Base-by-base conservation (phyloP, 64 coral and sea anemone species). In the Acropora tenuis region DNA sequence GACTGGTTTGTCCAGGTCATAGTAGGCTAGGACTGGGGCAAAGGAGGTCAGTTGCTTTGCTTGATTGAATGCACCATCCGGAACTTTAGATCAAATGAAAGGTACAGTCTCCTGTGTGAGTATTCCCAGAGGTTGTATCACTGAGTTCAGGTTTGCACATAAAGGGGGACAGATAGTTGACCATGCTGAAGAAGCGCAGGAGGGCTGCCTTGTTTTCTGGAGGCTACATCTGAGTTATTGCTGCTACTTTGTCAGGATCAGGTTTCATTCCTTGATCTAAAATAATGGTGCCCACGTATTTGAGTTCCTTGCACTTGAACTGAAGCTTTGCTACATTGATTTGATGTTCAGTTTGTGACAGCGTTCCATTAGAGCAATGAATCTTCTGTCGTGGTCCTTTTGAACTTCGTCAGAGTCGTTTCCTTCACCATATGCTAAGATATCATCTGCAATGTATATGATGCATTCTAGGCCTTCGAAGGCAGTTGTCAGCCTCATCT, bases 21-120 rank as follows among this genome's bases (percentile, higher is more conserved):
- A 94, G 8, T 80, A 87, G 50, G 69, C 43, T 7, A 94, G 41
- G 41, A 86, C 80, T 73, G 93, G 88, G 68, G 87, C 20, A 78
- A 73, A 84, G 18, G 87, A 74, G 5, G 90, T 94, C 45, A 86
- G 19, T 42, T 90, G 57, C 77, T 94, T 94, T 47, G 88, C 93
- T 78, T 94, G 90, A 16, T 86, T 86, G 82, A 94, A 90, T 0
- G 88, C 93, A 77, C 48, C 47, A 44, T 90, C 88, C 53, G 90
- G 88, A 11, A 48, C 66, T 72, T 75, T n/a, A 2, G 88, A 90
- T 82, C 80, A 84, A 41, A 53, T 86, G 46, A 74, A 84, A 9
- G 80, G 50, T 15, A 94, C 88, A 50, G 20, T 69, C 41, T 93
- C 44, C 46, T 79, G 91, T 49, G 76, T 93, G 6, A 93, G 84